Base-by-base conservation (phyloP, 2,113 vertebrate genomes). In the Alectura lathami region DNA sequence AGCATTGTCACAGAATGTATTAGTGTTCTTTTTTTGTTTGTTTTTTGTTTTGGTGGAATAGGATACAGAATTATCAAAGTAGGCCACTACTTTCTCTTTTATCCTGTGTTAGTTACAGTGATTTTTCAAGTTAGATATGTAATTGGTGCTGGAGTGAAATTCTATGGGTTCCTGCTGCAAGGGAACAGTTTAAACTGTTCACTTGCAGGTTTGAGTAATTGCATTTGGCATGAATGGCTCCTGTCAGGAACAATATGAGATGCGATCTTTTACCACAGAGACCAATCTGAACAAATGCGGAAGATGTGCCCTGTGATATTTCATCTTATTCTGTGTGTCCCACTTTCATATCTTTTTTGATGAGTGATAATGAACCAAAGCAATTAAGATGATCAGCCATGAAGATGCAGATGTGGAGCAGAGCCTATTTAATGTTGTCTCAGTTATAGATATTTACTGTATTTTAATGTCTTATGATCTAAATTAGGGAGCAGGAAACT, bases 281-380 rank as follows among this genome's bases (percentile, higher is more conserved):
- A 59, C 32, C 9, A 13, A 51, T 67, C 83, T 72, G 45, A 94
- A 74, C 16, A 22, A 89, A 53, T 73, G 42, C 47, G 60, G 81
- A 70, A n/a, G 34, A 56, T 53, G 29, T 40, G 17, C 40, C 51
- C 79, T 88, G 57, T 63, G 50, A 54, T 74, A 67, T 4, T 78
- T 88, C 32, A 10, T 94, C 83, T 92, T 79, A 86, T 85, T 96
- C 88, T 96, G 17, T 72, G 51, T 95, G 72, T 80, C 56, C 42
- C 60, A 45, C 87, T 96, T 95, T 86, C 72, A 69, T 85, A 22
- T 95, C 63, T 93, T 96, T 91, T 95, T 73, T 93, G 83, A 95
- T 92, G 74, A 93, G 62, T 45, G 86, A 42, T 91, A 97, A 97
- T 97, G 97, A 98, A 95, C 76, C 50, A 90, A 91, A 94, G 67